These are phyloP conservation scores for Mohoua ochrocephala DNA, from an alignment of 2,113 vertebrate genomes.

Conservation along the genomic window DNA sequence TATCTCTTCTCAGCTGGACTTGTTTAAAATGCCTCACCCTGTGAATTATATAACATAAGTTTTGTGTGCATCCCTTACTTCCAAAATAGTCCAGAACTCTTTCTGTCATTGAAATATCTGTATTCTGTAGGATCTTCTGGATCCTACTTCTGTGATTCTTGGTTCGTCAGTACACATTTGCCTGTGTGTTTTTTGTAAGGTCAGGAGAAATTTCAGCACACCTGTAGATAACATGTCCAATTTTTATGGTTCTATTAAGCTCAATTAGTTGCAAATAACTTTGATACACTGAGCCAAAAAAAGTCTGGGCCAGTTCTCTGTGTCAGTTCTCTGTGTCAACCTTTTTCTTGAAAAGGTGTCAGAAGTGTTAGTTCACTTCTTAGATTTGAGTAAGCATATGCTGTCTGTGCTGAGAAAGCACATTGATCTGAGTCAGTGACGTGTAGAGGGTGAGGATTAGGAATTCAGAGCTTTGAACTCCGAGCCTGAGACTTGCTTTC, in stretches of 20 bases:
- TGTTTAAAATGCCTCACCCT: background rate
- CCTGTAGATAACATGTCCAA: accelerated
- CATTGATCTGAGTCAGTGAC: background rate
- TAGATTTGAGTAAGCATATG: background rate
- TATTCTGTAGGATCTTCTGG: background rate
- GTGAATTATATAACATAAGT: background rate
- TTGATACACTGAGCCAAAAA: background rate
- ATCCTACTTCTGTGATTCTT: background rate
- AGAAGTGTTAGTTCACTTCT: background rate
- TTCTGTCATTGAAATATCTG: background rate
- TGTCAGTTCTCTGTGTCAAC: background rate
- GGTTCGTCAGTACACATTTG: background rate
- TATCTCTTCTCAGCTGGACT: background rate
- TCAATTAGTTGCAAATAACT: background rate
- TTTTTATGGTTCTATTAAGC: background rate
- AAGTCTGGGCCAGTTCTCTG: background rate
- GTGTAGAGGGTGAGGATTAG: background rate
- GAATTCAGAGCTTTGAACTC: background rate
- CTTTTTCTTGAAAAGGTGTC: background rate
- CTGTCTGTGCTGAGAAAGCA: background rate
- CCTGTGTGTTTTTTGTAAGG: background rate
- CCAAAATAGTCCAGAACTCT: background rate
- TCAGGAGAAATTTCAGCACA: background rate
- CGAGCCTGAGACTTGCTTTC: background rate
- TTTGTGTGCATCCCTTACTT: background rate